Evolutionary conservation across 2,797 vertebrate genomes (phyloP), one percentile per base, ranked within the genome.

Genomic region (Thaleichthys pacificus): DNA sequence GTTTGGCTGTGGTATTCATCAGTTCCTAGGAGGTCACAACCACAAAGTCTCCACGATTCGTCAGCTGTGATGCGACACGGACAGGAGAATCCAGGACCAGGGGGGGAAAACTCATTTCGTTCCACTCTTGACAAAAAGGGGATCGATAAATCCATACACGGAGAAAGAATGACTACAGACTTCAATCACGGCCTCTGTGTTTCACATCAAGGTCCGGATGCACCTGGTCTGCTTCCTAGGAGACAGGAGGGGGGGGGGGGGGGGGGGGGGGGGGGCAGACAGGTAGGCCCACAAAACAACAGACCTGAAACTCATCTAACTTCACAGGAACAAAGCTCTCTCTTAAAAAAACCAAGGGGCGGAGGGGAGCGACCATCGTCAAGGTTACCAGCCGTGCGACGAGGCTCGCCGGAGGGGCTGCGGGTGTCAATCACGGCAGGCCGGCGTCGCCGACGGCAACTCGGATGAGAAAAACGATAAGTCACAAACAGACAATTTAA

Each of bases 401-500:
- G 85, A 80, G 65, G 86, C 86, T 87, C 84, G 84, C 89, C 90
- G 87, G 85, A 88, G 87, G 85, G 24, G 24, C 24, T 9, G 47
- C 69, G n/a, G 72, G 88, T 87, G 91, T 86, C 92, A 93, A 85
- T 91, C 92, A 92, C 73, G 51, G 80, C 78, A 61, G 65, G 30
- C 66, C 15, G 49, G 83, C 84, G 80, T 91, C 88, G 90, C 91
- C 90, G 77, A 88, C 77, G 35, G 73, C 30, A 85, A 91, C 92
- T 89, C 89, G 82, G 91, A 91, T 90, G 86, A 91, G 90, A 87
- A 91, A 91, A 89, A 24, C 84, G 76, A 88, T 83, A 89, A 91
- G 89, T 91, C 88, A 86, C 80, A 87, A 90, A 87, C 84, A 79
- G 89, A 76, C 84, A 75, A 89, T 86, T 90, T 85, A 72, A 32